phyloP scores from a whole-genome alignment of 2,113 vertebrate species.

The Romanogobio albipinnatus region DNA sequence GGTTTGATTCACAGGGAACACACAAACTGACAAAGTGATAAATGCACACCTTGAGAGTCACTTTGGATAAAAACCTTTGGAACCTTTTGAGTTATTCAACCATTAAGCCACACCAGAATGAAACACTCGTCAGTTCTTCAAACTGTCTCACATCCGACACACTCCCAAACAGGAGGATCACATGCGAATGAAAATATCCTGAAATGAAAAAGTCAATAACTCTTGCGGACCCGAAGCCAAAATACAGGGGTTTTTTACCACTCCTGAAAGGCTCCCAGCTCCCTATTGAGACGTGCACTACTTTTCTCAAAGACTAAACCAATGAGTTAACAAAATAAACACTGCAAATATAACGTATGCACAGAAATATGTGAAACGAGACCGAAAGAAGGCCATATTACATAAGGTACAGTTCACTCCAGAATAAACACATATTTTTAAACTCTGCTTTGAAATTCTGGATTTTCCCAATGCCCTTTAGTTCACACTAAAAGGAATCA shows the following conservation, averaged over 20 bases:
- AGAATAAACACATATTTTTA: conserved; percentile 65
- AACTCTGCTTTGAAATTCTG: conserved; percentile 66
- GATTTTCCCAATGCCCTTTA: conserved; percentile 55
- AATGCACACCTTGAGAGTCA: neutral
- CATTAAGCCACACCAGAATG: conserved; percentile 7
- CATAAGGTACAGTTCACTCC: conserved; percentile 63
- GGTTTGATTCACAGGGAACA: conserved; percentile 8
- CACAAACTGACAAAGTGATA: conserved; percentile 1
- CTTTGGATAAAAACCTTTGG: neutral
- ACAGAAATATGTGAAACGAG: conserved; percentile 62
- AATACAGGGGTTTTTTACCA: neutral
- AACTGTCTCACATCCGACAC: conserved; percentile 16
- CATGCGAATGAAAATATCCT: conserved; percentile 55
- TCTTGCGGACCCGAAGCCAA: conserved; percentile 37
- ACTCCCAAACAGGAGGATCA: conserved; percentile 42
- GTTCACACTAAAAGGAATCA: conserved; percentile 57
- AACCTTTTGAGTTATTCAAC: neutral
- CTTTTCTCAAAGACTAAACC: conserved; percentile 51
- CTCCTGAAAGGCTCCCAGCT: conserved; percentile 3
- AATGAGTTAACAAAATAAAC: conserved; percentile 59
- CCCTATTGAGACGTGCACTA: neutral
- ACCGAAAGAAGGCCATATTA: conserved; percentile 66
- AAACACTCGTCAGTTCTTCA: conserved; percentile 2
- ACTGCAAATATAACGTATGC: conserved; percentile 62
- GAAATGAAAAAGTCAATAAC: conserved; percentile 31